Evolutionary conservation across 2,888 invertebrate genomes (phyloP), one percentile per base, ranked within the genome.

Genomic region (Gymnocheta viridis): DNA sequence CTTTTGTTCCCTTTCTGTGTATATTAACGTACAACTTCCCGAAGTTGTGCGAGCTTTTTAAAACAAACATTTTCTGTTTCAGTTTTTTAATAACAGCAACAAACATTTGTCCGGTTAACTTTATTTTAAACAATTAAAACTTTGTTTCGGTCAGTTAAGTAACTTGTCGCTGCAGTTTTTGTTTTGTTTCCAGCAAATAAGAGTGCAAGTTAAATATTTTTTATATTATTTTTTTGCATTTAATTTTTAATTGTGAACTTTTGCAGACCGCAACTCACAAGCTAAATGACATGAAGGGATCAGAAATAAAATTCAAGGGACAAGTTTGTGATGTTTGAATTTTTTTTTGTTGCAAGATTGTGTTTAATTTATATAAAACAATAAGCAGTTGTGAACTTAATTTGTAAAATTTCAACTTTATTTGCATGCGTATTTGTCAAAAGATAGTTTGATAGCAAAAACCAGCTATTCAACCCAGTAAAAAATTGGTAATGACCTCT

Each of bases 131-230:
- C 29, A 47, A 41, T 27, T 62, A 62, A 22, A 73, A 62, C 51
- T 73, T 73, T 73, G 22, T 41, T 73, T 62, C 19, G 38, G 51
- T 58, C 27, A 51, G 35, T 49, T 49, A 54, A 69, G 38, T 54
- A 49, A 32, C 49, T 41, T 44, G 56, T 22, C 54, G 17, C 32
- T 44, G 12, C 5, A 35, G 4, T 14, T 22, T 38, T 38, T 69
- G 14, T 35, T 35, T 17, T 22, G 22, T 49, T 17, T 44, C 4
- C 1, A 22, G 10, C 7, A 29, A 47, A 29, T 14, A 6, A n/a
- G n/a, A n/a, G n/a, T n/a, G n/a, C n/a, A 47, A 22, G n/a, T 58
- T 32, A 14, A 51, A 38, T 4, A 5, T 32, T 66, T 22, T 58
- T 19, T 19, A 2, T 4, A 29, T 7, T 27, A 12, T 22, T 62